Percentiles rank a stretch among this genome's conserved stretches.
Conservation (phyloP, 2,797 vertebrate species). For the Bradypodion ventrale region DNA sequence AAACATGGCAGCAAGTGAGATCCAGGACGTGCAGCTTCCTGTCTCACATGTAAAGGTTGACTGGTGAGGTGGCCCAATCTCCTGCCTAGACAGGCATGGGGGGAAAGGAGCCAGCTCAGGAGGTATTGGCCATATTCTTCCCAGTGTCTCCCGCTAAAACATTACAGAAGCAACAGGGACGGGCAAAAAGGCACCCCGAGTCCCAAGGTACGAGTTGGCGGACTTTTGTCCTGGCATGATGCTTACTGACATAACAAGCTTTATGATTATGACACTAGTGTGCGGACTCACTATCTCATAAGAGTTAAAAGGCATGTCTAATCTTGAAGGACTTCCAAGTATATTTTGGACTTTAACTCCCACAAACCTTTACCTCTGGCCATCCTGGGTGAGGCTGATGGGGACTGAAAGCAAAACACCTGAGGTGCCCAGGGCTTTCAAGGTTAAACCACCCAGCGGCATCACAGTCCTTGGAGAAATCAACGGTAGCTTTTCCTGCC, state of each 20-base stretch:
- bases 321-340: background rate
- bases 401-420: background rate
- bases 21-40: too few species aligned
- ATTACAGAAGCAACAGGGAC: background rate
- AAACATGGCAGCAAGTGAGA: too few species aligned
- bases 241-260: background rate
- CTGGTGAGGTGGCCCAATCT: too few species aligned
- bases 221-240: background rate
- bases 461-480: too few species aligned
- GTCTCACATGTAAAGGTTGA: too few species aligned
- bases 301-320: background rate
- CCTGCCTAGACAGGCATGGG: too few species aligned
- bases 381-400: background rate
- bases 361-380: background rate
- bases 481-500: too few species aligned
- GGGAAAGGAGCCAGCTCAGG: too few species aligned
- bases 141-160: too few species aligned
- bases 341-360: background rate
- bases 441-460: too few species aligned
- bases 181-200: background rate
- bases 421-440: too few species aligned
- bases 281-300: background rate
- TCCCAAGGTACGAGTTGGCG: background rate
- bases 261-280: background rate
- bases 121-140: too few species aligned